phyloP scores from a whole-genome alignment of 1,140 invertebrate genomes.

The Teleogryllus occipitalis region DNA sequence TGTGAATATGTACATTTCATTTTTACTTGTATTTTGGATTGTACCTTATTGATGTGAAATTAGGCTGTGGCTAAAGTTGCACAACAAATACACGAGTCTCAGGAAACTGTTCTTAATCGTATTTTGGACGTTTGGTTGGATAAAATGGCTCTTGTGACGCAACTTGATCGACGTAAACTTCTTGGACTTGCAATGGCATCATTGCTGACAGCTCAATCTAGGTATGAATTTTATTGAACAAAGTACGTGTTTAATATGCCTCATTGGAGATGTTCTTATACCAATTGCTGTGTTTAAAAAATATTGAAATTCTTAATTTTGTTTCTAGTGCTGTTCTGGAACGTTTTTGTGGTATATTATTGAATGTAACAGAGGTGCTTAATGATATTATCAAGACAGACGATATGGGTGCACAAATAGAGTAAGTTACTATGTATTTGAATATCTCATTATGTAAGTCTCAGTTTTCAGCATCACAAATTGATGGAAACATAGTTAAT shows the following conservation, averaged over 20 bases:
- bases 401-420: slow-evolving; percentile 52
- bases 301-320: not conserved
- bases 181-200: slow-evolving; percentile 73
- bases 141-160: slow-evolving; percentile 66
- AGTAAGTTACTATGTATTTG: slow-evolving; percentile 46
- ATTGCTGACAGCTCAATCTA: slow-evolving; percentile 57
- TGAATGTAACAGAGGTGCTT: slow-evolving; percentile 70
- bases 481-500: too few relatives aligned
- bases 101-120: slow-evolving; percentile 52
- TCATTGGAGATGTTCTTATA: too few relatives aligned
- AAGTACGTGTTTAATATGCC: too few relatives aligned
- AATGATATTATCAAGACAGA: slow-evolving; percentile 76
- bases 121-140: slow-evolving; percentile 71
- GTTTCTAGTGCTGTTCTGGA: slow-evolving; percentile 52
- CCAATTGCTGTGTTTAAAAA: too few relatives aligned
- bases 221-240: slow-evolving; percentile 26
- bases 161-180: slow-evolving; percentile 72
- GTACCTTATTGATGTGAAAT: slow-evolving; percentile 26
- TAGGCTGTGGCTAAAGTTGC: slow-evolving; percentile 41
- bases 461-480: not conserved
- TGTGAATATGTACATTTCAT: too few relatives aligned
- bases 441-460: not conserved
- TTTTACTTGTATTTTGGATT: not conserved
- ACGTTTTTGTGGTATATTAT: slow-evolving; percentile 64
- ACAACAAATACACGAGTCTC: slow-evolving; percentile 27